Base-by-base conservation (phyloP, 2,113 vertebrate genomes). In the Phaethornis superciliosus region DNA sequence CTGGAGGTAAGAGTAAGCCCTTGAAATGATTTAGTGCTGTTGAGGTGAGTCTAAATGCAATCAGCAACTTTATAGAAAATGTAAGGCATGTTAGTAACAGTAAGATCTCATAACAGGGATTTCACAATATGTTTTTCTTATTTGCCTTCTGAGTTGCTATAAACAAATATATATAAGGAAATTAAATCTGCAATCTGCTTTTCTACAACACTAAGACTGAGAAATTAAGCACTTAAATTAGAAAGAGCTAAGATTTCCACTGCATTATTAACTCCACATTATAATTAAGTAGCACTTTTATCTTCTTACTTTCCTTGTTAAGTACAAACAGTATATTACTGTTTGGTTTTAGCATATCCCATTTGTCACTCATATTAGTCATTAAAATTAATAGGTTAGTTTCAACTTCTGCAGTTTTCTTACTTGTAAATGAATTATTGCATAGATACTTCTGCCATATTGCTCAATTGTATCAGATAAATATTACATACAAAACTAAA, bases 101-200 rank as follows among this genome's bases (percentile, higher is more conserved):
- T 81, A 59, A 85, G 75, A 91, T 89, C 85, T 91, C 89, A 90
- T 93, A 93, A 91, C 18, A 78, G 47, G 19, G 7, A 27, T 91
- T 95, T 89, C 84, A 95, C 81, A 95, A 95, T 47, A 42, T 82
- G 63, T 85, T 94, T 85, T 85, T 77, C 87, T 80, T 87, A 79
- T 91, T 85, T 95, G 78, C 44, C 44, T 70, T 85, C 91, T 56
- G 40, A 96, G 44, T 71, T 90, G 77, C 75, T 93, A 83, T 89
- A 96, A 95, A 63, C 65, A 96, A 95, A 91, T 93, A 95, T 96
- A 85, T 90, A 74, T 15, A 88, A 64, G 81, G 85, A 95, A 91
- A 95, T 95, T 93, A 96, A 93, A 95, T 94, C 62, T 77, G 72
- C 69, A 94, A 95, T 78, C 67, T 7, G 15, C 68, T 78, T 93